These are phyloP conservation scores for Prenolepis imparis DNA, from an alignment of 2,888 invertebrate genomes.

Conservation along the genomic window DNA sequence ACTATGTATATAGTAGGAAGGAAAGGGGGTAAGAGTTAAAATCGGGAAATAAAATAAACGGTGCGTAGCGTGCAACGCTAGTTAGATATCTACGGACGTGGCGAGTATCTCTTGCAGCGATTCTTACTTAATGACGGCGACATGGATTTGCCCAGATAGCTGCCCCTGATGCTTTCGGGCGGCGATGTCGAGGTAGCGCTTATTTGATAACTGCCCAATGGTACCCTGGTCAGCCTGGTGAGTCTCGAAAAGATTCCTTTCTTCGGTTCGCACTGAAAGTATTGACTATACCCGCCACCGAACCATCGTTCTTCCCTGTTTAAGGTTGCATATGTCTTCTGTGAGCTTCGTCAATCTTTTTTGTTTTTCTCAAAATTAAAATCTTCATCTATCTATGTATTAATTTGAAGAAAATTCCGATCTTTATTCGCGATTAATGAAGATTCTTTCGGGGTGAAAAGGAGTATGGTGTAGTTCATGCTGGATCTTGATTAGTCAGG, in stretches of 20 bases:
- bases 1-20: not conserved
- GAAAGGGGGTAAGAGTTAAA: not conserved
- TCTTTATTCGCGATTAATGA: not conserved
- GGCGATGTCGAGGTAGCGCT: constrained; percentile 73
- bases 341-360: not conserved
- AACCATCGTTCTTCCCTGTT: constrained; percentile 98
- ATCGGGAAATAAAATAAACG: constrained; percentile 1
- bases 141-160: constrained; percentile 84
- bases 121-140: constrained; percentile 85
- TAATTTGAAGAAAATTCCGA: not conserved
- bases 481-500: not conserved
- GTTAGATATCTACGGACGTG: constrained; percentile 66
- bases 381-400: not conserved
- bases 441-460: not conserved
- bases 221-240: constrained; percentile 93
- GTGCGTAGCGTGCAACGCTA: constrained; percentile 31
- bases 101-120: constrained; percentile 72
- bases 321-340: constrained; percentile 29
- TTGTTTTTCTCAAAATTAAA: not conserved
- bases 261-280: constrained; percentile 97
- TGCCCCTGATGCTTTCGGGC: constrained; percentile 86
- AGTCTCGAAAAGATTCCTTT: constrained; percentile 97
- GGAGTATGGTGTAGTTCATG: not conserved
- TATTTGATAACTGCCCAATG: constrained; percentile 79
- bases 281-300: constrained; percentile 96